Base-by-base conservation (phyloP, 2,888 invertebrate species). In the Malachius bipustulatus region DNA sequence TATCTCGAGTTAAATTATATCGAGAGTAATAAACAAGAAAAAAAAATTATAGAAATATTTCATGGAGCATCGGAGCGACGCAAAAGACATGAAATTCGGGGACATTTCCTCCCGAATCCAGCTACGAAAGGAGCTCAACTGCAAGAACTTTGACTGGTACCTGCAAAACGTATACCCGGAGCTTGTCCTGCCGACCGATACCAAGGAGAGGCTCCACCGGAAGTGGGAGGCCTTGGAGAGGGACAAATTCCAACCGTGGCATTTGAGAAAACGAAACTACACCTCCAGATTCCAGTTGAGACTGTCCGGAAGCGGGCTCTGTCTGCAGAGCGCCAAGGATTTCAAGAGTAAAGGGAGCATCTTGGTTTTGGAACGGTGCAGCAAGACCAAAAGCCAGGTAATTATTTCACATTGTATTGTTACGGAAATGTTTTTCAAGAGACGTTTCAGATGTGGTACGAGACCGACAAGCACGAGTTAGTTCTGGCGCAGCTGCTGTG, bases 141-240 rank as follows among this genome's bases (percentile, higher is more conserved):
- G 93, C 61, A 74, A 82, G 45, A 67, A 77, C 14, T 93, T 93
- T 60, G 71, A 79, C 37, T 93, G 91, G 91, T 93, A 88, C 52
- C 59, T 93, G 44, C 75, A 82, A 34, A 79, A 77, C 41, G 69
- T 93, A 2, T 91, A 91, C 59, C 88, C 89, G 0, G 84, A 87
- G 56, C 54, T 89, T 32, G 70, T 73, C 34, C 56, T 75, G 8
- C 82, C 81, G 0, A 71, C 73, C 4, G 72, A 77, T 35, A 60
- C 65, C 3, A 63, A 67, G 10, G 64, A 61, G 6, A 65, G 67
- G 40, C 64, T 73, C 34, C 72, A 74, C 46, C 64, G 67, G 41
- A 74, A 73, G 50, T 69, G 75, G 64, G 67, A 67, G 2, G 71
- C 71, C 11, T 59, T 80, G 1, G 73, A 76, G 28, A 72, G 69